Percentiles rank a stretch among this genome's conserved stretches.
These are phyloP conservation scores for Metacarcinus magister DNA, from an alignment of 2,888 invertebrate species.

Conservation along the genomic window DNA sequence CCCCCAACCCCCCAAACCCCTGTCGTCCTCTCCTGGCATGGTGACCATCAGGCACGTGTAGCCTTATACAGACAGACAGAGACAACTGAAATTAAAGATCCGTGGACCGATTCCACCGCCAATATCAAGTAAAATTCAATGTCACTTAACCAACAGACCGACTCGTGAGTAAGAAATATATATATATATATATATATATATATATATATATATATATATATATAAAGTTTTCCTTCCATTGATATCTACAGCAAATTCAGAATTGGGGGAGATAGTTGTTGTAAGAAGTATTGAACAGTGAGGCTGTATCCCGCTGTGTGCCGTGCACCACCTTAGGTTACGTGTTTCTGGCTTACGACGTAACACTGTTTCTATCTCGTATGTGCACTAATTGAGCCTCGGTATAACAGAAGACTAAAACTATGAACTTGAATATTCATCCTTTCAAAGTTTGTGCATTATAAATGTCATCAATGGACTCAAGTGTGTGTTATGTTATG, in stretches of 20 bases:
- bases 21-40: neutral
- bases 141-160: neutral
- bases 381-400: neutral
- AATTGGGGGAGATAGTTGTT: neutral
- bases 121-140: neutral
- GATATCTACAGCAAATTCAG: neutral
- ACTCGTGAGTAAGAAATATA: neutral
- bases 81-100: neutral
- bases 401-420: no score
- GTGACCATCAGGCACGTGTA: neutral
- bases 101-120: neutral
- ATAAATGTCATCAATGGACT: no score
- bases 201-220: no score
- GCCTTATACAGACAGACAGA: neutral
- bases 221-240: neutral
- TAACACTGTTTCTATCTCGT: neutral
- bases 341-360: neutral
- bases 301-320: neutral
- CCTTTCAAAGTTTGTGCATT: no score
- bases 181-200: no score
- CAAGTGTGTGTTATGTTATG: no score
- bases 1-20: neutral
- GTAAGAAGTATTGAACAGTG: neutral
- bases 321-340: neutral
- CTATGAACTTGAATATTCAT: no score